These are phyloP conservation scores for Odontocolon sp. DNA, from an alignment of 2,888 invertebrate genomes.

Conservation along the genomic window DNA sequence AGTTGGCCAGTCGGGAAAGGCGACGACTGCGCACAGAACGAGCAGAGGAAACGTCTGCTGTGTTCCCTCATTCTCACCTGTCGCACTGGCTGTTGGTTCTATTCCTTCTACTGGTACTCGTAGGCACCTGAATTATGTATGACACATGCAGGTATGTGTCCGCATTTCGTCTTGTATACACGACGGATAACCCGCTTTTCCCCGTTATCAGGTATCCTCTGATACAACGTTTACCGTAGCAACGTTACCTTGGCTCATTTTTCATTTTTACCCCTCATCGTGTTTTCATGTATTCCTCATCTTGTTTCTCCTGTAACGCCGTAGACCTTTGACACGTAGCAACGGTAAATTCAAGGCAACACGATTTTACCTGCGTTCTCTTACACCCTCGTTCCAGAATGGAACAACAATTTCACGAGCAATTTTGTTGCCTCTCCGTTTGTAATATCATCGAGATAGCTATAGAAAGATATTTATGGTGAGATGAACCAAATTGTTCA, in stretches of 20 bases:
- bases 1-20: not conserved
- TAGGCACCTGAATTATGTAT: conserved; percentile 43
- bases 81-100: not conserved
- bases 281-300: conserved; percentile 4
- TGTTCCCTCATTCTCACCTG: conserved; percentile 29
- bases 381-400: not conserved
- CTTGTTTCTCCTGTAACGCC: conserved; percentile 6
- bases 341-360: conserved; percentile 48
- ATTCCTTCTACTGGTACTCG: not conserved
- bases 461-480: not conserved
- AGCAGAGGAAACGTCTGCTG: conserved; percentile 15
- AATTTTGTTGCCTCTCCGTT: not conserved
- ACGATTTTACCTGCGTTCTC: not conserved
- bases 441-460: not conserved
- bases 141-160: conserved; percentile 13
- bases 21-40: conserved; percentile 8
- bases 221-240: conserved; percentile 51
- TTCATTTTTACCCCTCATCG: conserved; percentile 31
- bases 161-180: conserved; percentile 21
- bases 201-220: conserved; percentile 50
- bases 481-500: conserved; percentile 20
- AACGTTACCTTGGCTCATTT: conserved; percentile 24
- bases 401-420: not conserved
- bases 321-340: conserved; percentile 37
- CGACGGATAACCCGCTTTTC: conserved; percentile 29